Conservation (phyloP, 2,113 vertebrate genomes). For the Chaetodon auriga region DNA sequence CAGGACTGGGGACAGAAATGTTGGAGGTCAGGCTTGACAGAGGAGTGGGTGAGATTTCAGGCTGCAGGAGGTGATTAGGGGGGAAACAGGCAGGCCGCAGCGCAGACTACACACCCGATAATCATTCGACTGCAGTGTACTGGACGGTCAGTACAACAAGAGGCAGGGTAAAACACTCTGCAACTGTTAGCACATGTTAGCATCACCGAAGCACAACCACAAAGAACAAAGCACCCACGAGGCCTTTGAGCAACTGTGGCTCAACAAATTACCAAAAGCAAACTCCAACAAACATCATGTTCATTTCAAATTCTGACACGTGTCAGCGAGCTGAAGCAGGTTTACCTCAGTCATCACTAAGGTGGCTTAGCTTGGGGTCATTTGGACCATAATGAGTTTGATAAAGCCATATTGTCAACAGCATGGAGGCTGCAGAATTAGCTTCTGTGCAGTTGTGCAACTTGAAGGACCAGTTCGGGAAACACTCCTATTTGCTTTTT, state of each 20-base stretch:
- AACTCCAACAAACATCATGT: not conserved
- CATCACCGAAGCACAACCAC: conserved; percentile 21
- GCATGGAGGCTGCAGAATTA: not conserved
- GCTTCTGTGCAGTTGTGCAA: not conserved
- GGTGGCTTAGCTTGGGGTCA: not conserved
- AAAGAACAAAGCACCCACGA: conserved; percentile 16
- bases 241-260: not conserved
- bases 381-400: not conserved
- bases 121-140: not conserved
- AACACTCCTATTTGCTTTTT: not conserved
- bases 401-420: not conserved
- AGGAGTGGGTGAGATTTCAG: conserved; percentile 4
- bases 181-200: conserved; percentile 55
- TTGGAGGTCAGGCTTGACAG: conserved; percentile 63
- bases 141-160: conserved; percentile 12
- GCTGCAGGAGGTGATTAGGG: conserved; percentile 13
- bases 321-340: conserved; percentile 8
- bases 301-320: not conserved
- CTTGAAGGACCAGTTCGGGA: not conserved
- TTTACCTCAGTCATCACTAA: not conserved
- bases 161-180: conserved; percentile 21
- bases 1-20: conserved; percentile 80
- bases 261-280: not conserved
- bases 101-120: not conserved
- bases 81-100: not conserved